Evolutionary conservation across 2,113 vertebrate species (phyloP).

Genomic region (Chloroceryle aenea): DNA sequence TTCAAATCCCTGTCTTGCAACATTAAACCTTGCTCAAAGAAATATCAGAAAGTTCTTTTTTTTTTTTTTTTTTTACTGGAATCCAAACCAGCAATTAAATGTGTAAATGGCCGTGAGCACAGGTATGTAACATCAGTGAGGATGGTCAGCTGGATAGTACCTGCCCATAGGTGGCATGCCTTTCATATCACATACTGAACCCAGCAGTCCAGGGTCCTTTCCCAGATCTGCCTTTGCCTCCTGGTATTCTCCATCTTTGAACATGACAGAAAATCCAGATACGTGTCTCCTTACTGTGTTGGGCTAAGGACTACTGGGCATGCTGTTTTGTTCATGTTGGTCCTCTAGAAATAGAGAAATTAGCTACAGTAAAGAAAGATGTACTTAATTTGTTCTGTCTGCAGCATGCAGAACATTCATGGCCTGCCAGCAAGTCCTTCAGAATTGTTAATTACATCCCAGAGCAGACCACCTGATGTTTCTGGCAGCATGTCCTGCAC

Average conservation of each 20-base stretch:
- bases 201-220: background rate
- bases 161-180: slow-evolving; percentile 47
- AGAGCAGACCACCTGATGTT: background rate
- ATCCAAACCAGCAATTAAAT: background rate
- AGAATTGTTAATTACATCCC: background rate
- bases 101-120: background rate
- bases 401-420: background rate
- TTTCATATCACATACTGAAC: background rate
- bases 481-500: background rate
- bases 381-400: background rate
- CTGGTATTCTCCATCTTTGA: background rate
- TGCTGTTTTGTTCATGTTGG: background rate
- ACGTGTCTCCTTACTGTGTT: background rate
- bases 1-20: background rate
- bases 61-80: background rate
- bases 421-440: background rate
- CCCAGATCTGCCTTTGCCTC: background rate
- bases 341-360: background rate
- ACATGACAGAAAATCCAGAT: background rate
- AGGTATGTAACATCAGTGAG: background rate
- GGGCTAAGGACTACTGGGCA: background rate
- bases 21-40: background rate
- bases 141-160: background rate
- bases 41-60: background rate
- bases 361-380: background rate